Conservation (phyloP, 2,888 invertebrate species). For the Selenia dentaria region DNA sequence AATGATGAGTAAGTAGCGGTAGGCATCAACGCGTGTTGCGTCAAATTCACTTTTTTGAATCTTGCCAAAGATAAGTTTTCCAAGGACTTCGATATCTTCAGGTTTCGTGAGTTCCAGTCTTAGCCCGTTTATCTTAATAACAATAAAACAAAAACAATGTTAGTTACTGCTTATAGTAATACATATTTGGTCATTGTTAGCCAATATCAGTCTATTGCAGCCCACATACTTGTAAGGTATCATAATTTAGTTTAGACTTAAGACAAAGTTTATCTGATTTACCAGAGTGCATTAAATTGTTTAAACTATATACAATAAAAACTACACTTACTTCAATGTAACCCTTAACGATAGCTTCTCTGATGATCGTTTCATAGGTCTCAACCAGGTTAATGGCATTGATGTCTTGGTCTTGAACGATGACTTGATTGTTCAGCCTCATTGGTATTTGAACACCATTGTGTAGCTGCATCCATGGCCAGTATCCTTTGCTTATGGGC, state of each 20-base stretch:
- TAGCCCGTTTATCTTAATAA: conserved; percentile 67
- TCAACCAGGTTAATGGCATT: conserved; percentile 56
- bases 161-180: too few relatives aligned
- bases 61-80: conserved; percentile 77
- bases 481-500: conserved; percentile 78
- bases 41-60: conserved; percentile 67
- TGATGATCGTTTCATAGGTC: conserved; percentile 81
- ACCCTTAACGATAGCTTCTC: conserved; percentile 84
- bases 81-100: conserved; percentile 82
- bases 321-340: conserved; percentile 66
- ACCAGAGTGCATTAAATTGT: too few relatives aligned
- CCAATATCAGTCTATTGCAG: too few relatives aligned
- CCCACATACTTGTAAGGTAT: too few relatives aligned
- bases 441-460: conserved; percentile 83
- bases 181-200: too few relatives aligned
- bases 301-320: too few relatives aligned
- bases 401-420: conserved; percentile 56
- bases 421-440: conserved; percentile 72
- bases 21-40: conserved; percentile 66
- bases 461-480: conserved; percentile 81
- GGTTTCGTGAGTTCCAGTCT: conserved; percentile 63
- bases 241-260: too few relatives aligned
- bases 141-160: too few relatives aligned
- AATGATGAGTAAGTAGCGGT: conserved; percentile 84
- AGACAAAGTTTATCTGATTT: too few relatives aligned